A percentile compares a stretch with the other conserved stretches of the same genome.
Evolutionary conservation across 1,140 invertebrate species (phyloP).

Genomic region (Pseudomyrmex gracilis): DNA sequence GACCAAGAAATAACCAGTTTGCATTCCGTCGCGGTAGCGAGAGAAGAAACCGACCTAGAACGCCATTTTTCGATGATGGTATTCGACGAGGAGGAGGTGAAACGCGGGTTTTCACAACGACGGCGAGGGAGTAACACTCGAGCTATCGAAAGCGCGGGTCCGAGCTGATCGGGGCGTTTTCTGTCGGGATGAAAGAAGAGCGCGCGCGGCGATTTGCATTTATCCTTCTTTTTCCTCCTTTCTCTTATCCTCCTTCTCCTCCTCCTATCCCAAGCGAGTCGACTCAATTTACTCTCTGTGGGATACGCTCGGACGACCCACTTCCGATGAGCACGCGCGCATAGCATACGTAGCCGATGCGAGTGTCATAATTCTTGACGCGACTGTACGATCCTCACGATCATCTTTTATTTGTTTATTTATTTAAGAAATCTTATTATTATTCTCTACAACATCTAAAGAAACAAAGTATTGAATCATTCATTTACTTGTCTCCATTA

Average conservation of each 20-base stretch:
- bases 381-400: neutral
- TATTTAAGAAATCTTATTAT: neutral
- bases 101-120: constrained; percentile 17
- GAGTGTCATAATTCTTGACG: constrained; percentile 38
- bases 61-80: constrained; percentile 27
- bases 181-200: constrained; percentile 31
- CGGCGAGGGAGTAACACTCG: constrained; percentile 15
- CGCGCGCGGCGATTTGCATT: constrained; percentile 49
- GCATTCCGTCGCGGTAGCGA: constrained; percentile 27
- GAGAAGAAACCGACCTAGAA: neutral
- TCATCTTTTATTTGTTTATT: neutral
- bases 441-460: neutral
- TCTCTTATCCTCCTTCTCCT: too few species aligned
- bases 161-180: constrained; percentile 24
- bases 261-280: neutral
- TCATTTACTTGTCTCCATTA: too few species aligned
- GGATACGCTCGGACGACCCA: constrained; percentile 36
- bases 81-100: constrained; percentile 4
- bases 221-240: constrained; percentile 20
- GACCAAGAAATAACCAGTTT: constrained; percentile 49
- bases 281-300: constrained; percentile 53
- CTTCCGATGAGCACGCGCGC: constrained; percentile 20
- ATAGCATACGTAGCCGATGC: neutral
- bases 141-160: constrained; percentile 30
- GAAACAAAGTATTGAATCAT: too few species aligned